Conservation (phyloP, 2,113 vertebrate species). For the Epinephelus fuscoguttatus region DNA sequence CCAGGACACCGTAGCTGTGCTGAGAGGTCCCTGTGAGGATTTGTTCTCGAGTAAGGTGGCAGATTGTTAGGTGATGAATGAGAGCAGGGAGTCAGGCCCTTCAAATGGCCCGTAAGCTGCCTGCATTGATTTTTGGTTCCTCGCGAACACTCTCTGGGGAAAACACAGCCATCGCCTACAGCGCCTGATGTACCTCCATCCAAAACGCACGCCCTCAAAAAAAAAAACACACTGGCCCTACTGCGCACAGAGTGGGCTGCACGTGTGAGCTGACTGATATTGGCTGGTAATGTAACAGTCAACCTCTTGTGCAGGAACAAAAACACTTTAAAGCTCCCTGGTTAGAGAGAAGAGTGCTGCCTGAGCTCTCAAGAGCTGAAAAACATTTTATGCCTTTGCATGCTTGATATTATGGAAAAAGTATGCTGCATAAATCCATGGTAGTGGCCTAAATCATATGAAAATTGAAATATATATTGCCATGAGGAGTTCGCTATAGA, state of each 20-base stretch:
- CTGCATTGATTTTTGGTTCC: constrained; percentile 69
- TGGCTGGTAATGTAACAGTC: constrained; percentile 35
- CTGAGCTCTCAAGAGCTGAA: neutral
- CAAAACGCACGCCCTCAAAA: constrained; percentile 29
- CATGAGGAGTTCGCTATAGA: neutral
- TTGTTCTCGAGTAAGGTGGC: constrained; percentile 51
- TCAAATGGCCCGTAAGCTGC: constrained; percentile 67
- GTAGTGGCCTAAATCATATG: neutral
- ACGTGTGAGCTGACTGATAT: constrained; percentile 26
- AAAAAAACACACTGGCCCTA: constrained; percentile 9
- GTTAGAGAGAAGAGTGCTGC: constrained; percentile 8
- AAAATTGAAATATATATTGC: neutral
- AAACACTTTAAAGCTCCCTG: constrained; percentile 21
- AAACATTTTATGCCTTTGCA: neutral
- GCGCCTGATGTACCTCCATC: constrained; percentile 40
- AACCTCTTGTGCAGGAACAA: neutral
- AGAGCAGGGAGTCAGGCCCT: constrained; percentile 56
- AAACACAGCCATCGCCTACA: constrained; percentile 50
- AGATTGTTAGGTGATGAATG: constrained; percentile 71
- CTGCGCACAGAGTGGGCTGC: constrained; percentile 17
- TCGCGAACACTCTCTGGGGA: constrained; percentile 53
- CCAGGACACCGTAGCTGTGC: constrained; percentile 8
- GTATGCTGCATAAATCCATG: neutral
- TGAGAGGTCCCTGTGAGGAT: constrained; percentile 49
- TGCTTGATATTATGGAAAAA: neutral